Evolutionary conservation across 2,797 vertebrate species (phyloP), one percentile per base, ranked within the genome.

Genomic region (Falco biarmicus): DNA sequence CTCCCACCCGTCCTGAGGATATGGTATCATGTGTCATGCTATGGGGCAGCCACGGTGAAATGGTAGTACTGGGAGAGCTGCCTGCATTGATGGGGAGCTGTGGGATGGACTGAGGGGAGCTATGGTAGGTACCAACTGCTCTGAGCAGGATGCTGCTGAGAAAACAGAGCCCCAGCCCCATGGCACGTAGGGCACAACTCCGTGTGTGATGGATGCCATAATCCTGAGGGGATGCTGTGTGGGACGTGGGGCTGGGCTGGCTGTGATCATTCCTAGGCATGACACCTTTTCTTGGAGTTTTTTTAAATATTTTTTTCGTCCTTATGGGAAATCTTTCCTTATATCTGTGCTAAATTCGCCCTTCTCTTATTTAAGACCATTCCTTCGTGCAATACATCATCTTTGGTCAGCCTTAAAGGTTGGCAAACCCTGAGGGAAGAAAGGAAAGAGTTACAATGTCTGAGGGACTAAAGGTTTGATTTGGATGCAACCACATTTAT

Each of bases 401-500:
- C 56, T 37, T 70, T 91, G 94, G 93, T 95, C 94, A 96, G 93
- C 56, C 76, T 94, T 95, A 96, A 96, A 96, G 92, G 87, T 89
- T 96, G 93, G 77, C 74, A 90, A 86, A 91, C 76, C 96, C 95
- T 71, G 84, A 93, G 95, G 95, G 94, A 94, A 87, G 89, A 90
- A 70, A 79, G 31, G 85, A 81, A 95, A 92, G 92, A 96, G 56
- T 95, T 96, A 95, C 81, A 92, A 95, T 13, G 56, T 95, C 92
- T 95, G 87, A 84, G 94, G 93, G 87, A 90, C 84, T 91, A 82
- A 94, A 81, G 92, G 94, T 96, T 96, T 97, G 96, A 87, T 94
- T 96, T 94, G 94, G 96, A 93, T 59, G 56, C 84, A 93, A 53
- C 90, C 77, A 90, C 90, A 95, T 97, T 97, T 96, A 95, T 94